A percentile compares a stretch with the other conserved stretches of the same genome.
phyloP scores from a whole-genome alignment of 2,113 vertebrate genomes.

The Barbus barbus region DNA sequence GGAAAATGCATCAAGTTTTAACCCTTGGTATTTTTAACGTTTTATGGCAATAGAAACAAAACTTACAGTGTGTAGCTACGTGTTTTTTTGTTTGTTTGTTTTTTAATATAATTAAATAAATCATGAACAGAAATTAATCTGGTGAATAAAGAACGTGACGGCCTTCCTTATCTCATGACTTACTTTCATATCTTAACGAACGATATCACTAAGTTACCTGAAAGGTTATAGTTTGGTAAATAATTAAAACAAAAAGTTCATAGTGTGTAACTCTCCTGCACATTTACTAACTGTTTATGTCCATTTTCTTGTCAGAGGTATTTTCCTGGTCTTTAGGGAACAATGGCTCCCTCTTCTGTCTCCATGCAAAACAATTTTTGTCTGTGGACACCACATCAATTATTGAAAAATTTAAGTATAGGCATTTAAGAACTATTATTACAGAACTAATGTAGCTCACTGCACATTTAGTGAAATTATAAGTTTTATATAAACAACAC shows the following conservation, averaged over 20 bases:
- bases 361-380: not conserved
- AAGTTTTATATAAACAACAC: not conserved
- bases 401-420: not conserved
- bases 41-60: too few relatives aligned
- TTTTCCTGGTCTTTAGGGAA: not conserved
- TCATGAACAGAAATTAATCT: too few relatives aligned
- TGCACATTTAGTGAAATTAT: not conserved
- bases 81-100: too few relatives aligned
- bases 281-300: not conserved
- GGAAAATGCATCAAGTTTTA: not conserved
- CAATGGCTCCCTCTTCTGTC: slow-evolving; percentile 18
- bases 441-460: not conserved
- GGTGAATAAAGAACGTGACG: too few relatives aligned
- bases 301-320: too few relatives aligned
- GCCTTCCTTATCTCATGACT: too few relatives aligned
- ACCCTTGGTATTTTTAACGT: too few relatives aligned
- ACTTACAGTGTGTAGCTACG: too few relatives aligned
- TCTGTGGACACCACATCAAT: not conserved
- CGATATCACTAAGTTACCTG: not conserved
- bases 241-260: too few relatives aligned
- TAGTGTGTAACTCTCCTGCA: not conserved
- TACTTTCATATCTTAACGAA: not conserved
- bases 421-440: not conserved
- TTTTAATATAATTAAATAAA: too few relatives aligned
- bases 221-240: not conserved